These are phyloP conservation scores for Agriopis leucophaearia DNA, from an alignment of 2,888 invertebrate species.

Conservation along the genomic window DNA sequence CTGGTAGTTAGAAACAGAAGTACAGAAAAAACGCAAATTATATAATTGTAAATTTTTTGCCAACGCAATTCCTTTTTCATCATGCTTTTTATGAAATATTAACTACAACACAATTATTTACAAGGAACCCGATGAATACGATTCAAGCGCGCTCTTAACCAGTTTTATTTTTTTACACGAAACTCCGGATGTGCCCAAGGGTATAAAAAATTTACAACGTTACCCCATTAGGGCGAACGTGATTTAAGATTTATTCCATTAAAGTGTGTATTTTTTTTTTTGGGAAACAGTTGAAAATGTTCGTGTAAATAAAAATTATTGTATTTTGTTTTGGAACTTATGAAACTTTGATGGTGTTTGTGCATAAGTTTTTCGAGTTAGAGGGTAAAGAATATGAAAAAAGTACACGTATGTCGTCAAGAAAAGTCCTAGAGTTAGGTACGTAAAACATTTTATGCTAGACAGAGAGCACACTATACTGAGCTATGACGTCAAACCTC, in stretches of 20 bases:
- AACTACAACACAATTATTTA: not conserved
- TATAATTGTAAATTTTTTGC: not conserved
- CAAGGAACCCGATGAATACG: constrained; percentile 3
- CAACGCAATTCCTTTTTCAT: not conserved
- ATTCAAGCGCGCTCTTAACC: constrained; percentile 1
- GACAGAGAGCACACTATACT: no score
- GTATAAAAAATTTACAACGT: constrained; percentile 44
- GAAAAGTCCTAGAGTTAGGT: no score
- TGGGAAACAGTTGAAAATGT: constrained; percentile 4
- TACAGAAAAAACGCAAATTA: no score
- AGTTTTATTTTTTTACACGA: constrained; percentile 15
- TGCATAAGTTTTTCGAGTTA: no score
- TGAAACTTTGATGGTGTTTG: no score
- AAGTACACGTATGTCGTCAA: no score
- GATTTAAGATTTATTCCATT: constrained; percentile 43
- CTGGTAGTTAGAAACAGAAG: no score
- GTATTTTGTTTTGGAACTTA: not conserved
- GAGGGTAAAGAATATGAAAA: no score
- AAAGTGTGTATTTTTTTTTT: constrained; percentile 21
- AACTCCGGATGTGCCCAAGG: constrained; percentile 30
- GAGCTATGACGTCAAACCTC: no score
- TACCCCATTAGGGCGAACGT: constrained; percentile 41
- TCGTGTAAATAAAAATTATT: not conserved
- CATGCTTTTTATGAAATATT: not conserved
- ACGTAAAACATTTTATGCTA: no score